Evolutionary conservation across 2,888 invertebrate species (phyloP), one percentile per base, ranked within the genome.

Genomic region (Automeris io): DNA sequence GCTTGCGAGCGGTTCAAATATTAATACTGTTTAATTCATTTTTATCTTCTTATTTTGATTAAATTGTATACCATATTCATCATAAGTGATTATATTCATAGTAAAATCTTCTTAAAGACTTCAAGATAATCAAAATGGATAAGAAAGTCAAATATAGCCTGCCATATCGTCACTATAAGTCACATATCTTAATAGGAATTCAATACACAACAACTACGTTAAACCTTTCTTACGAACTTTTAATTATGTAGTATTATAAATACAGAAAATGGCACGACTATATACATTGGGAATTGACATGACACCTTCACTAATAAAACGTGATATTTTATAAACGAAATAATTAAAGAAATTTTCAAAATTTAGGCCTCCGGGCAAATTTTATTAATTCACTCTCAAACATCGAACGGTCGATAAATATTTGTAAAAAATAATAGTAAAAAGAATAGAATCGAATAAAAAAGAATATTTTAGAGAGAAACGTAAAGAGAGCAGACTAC

Each of bases 251-350:
- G 65, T 46, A 54, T 65, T 62, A 64, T 61, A 61, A 70, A 65
- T 70, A 76, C 65, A 71, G 56, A 61, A 47, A 73, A 85, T 85
- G 83, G 85, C 85, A 85, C 85, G 59, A 73, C 69, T 85, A 85
- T 85, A 61, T 83, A 83, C 83, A 85, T 62, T 58, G 66, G 81
- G 72, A 83, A 86, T 85, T 86, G 85, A 86, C 85, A 77, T 75
- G 65, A 69, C 74, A 61, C 57, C 59, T 69, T 63, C 60, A 65
- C 46, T 69, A 68, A 64, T 58, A 43, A 64, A 61, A 59, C 49
- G n/a, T 9, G 4, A 61, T 53, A 54, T 57, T 56, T 56, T 52
- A 49, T 54, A 46, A 42, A 52, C 53, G 54, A 45, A 47, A 39
- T 44, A 48, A 44, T 40, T 48, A 46, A 42, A 49, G 47, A 60